These are phyloP conservation scores for Sylvia atricapilla DNA, from an alignment of 2,113 vertebrate genomes.

Conservation along the genomic window DNA sequence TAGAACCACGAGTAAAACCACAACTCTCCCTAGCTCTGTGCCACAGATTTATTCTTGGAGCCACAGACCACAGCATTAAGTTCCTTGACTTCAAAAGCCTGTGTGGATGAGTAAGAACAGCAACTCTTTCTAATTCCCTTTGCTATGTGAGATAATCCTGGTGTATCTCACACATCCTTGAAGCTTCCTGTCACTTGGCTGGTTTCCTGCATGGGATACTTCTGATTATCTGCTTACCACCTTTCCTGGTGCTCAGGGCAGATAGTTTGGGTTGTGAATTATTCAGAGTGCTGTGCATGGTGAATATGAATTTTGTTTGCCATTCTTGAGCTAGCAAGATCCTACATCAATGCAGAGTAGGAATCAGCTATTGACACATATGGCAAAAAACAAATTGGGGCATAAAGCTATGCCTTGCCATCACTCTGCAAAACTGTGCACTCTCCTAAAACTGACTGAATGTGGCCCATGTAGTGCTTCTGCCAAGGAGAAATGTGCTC, in stretches of 20 bases:
- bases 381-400: too few relatives aligned
- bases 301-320: not conserved
- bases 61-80: not conserved
- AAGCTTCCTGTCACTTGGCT: not conserved
- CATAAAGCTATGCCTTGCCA: not conserved
- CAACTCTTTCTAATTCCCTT: not conserved
- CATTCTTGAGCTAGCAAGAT: not conserved
- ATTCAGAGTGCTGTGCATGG: not conserved
- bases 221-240: not conserved
- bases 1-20: not conserved
- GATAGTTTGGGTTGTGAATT: not conserved
- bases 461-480: not conserved
- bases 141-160: not conserved
- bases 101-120: not conserved
- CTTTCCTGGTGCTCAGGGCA: not conserved
- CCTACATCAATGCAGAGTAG: not conserved
- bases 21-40: not conserved
- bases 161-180: not conserved
- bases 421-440: not conserved
- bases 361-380: not conserved
- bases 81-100: slow-evolving; percentile 4
- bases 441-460: not conserved
- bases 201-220: not conserved
- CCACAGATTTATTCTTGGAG: slow-evolving; percentile 6
- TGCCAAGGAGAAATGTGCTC: not conserved